Evolutionary conservation across 1,140 invertebrate species (phyloP).

Genomic region (Pseudomyrmex flavicornis): DNA sequence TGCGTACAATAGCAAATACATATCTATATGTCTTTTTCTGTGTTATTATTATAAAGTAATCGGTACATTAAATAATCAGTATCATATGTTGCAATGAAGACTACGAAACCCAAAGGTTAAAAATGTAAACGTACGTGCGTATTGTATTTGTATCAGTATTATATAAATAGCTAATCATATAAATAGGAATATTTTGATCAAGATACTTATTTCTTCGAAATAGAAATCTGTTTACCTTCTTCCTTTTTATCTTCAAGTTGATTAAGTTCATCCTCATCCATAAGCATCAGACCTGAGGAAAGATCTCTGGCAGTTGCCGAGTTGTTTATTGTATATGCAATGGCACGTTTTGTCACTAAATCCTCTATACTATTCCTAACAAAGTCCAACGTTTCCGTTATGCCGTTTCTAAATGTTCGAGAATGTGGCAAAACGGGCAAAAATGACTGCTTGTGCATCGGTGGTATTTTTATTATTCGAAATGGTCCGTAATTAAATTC

Average conservation of each 20-base stretch:
- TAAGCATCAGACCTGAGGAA: constrained; percentile 72
- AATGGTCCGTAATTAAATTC: constrained; percentile 82
- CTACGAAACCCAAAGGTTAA: no score
- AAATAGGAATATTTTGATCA: background rate
- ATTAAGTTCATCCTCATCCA: constrained; percentile 81
- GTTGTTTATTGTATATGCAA: constrained; percentile 82
- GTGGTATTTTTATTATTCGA: constrained; percentile 80
- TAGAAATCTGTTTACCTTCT: constrained; percentile 39
- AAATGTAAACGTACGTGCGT: no score
- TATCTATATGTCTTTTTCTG: background rate
- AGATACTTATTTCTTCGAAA: background rate
- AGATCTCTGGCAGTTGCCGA: constrained; percentile 70
- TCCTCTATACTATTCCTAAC: constrained; percentile 79
- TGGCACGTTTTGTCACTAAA: constrained; percentile 80
- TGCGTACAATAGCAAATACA: constrained; percentile 28
- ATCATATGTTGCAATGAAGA: no score
- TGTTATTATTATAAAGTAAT: constrained; percentile 6
- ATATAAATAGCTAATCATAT: constrained; percentile 1
- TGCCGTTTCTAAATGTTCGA: constrained; percentile 71
- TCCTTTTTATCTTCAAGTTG: constrained; percentile 63
- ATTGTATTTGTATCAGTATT: background rate
- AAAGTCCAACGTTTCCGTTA: constrained; percentile 79
- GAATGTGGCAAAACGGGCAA: constrained; percentile 78
- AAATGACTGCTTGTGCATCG: constrained; percentile 69
- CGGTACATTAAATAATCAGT: no score